Base-by-base conservation (phyloP, 2,113 vertebrate genomes). In the Bos indicus region DNA sequence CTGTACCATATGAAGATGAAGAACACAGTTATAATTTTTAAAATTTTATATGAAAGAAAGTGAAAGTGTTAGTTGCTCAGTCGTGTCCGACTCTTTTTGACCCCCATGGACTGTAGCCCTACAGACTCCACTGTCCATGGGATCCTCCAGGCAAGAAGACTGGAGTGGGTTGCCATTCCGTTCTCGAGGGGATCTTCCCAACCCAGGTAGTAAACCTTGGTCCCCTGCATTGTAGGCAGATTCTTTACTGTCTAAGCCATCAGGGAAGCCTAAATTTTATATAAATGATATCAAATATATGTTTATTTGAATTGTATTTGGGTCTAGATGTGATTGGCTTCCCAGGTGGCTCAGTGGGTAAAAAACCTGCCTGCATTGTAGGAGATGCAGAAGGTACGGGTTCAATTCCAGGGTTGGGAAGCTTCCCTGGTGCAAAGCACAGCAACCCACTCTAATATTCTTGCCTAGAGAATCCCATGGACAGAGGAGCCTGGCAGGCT, bases 21-120 rank as follows among this genome's bases (percentile, higher is more conserved):
- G 16, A 85, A 36, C 17, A 48, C 5, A 43, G 40, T 21, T 14
- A 81, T 28, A 33, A 21, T 26, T 48, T 90, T 96, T 54, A 2
- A 9, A 82, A 48, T 19, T 60, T 28, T 94, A 25, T 40, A 23
- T 40, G 67, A 40, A 74, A 74, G n/a, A 23, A 74, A 40, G 10
- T 23, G 67, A 40, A 74, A 74, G 19, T 23, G 67, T 74, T 74
- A 74, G 67, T 74, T 0, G 0, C 67, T 74, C n/a, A 71, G 67
- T 74, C 5, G 0, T 23, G 10, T 23, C 10, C 1, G n/a, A 71
- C 17, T 71, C n/a, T 71, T 36, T 71, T 71, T 23, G 67, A 12
- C 67, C 10, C 19, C 9, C 67, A 40, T 12, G 19, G 5, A 74
- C 67, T 40, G 17, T 40, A 74, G 10, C n/a, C 67, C 19, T 74